Conservation (phyloP, 2,888 invertebrate genomes). For the Malthinus seriepunctatus region DNA sequence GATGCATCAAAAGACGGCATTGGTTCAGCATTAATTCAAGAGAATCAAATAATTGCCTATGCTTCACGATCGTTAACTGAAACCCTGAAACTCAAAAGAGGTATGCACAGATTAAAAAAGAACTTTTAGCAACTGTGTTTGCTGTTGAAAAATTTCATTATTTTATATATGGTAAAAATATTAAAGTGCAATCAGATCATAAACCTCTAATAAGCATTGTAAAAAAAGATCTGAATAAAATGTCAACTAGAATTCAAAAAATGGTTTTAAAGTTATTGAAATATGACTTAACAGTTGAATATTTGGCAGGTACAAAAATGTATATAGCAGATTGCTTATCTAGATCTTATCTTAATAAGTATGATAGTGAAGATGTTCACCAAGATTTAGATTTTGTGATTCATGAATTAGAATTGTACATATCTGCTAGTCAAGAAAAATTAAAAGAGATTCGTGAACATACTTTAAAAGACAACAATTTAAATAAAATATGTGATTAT, state of each 20-base stretch:
- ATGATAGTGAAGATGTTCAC: not conserved
- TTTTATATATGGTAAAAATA: slow-evolving; percentile 3
- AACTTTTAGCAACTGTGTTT: not conserved
- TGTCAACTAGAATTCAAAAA: not conserved
- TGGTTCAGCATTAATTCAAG: not conserved
- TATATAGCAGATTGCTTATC: not conserved
- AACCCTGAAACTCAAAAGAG: not conserved
- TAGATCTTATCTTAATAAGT: not conserved
- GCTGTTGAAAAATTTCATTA: not conserved
- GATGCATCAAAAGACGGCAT: not conserved
- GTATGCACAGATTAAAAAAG: slow-evolving; percentile 1
- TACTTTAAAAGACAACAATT: slow-evolving; percentile 7
- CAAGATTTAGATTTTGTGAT: not conserved
- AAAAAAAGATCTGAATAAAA: slow-evolving; percentile 4
- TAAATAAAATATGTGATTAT: slow-evolving; percentile 11
- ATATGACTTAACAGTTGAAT: not conserved
- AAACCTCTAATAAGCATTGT: slow-evolving; percentile 10
- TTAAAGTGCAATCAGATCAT: slow-evolving; percentile 8
- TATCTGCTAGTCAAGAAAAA: not conserved
- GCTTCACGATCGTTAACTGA: not conserved
- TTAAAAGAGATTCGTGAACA: slow-evolving; percentile 8
- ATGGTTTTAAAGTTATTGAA: not conserved
- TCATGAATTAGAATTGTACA: not conserved
- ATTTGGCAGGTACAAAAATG: not conserved
- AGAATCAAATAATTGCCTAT: not conserved